A percentile compares a stretch with the other conserved stretches of the same genome.
phyloP scores from a whole-genome alignment of 2,113 vertebrate genomes.

The Hydrolagus affinis region DNA sequence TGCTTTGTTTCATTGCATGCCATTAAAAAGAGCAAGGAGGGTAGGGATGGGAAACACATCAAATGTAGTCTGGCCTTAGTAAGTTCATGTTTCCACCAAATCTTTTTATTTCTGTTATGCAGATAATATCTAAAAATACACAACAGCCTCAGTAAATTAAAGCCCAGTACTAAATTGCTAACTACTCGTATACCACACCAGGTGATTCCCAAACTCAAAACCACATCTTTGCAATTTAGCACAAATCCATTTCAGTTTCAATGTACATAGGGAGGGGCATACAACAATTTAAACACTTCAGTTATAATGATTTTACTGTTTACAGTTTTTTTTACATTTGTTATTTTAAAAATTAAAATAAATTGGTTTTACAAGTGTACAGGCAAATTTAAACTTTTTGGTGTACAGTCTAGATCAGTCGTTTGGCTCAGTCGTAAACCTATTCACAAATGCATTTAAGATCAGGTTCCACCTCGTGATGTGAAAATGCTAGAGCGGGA shows the following conservation, averaged over 20 bases:
- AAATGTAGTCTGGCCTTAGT: background rate
- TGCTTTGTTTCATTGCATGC: background rate
- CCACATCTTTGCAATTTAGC: slow-evolving; percentile 5
- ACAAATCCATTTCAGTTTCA: background rate
- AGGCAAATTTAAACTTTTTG: background rate
- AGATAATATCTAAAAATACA: slow-evolving; percentile 18
- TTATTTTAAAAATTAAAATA: background rate
- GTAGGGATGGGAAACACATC: background rate
- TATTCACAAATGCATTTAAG: background rate
- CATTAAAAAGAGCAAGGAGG: background rate
- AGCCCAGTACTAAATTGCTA: background rate
- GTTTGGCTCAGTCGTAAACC: background rate
- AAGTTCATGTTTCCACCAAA: background rate
- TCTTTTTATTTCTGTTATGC: background rate
- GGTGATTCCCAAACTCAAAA: slow-evolving; percentile 14
- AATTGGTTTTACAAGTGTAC: slow-evolving; percentile 4
- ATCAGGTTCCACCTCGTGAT: background rate
- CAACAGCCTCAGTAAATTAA: slow-evolving; percentile 1
- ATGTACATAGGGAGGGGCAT: background rate
- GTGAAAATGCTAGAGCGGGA: background rate
- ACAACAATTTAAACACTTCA: slow-evolving; percentile 18
- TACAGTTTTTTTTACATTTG: background rate
- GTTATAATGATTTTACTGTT: background rate
- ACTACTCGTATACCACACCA: background rate
- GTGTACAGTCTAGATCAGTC: slow-evolving; percentile 9